phyloP scores from a whole-genome alignment of 2,113 vertebrate species.

The Clupea harengus region DNA sequence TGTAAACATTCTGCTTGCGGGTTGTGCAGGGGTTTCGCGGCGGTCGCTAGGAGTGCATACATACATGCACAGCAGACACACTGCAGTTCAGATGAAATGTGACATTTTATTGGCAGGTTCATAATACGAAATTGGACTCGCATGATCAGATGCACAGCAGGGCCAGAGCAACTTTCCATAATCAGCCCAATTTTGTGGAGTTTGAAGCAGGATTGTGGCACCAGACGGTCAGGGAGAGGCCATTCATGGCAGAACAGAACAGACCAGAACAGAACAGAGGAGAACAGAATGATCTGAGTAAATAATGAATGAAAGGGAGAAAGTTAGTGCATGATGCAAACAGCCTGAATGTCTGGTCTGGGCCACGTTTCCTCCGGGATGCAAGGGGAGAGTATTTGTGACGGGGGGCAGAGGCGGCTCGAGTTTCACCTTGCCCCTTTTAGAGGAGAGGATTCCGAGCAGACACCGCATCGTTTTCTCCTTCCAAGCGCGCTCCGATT shows the following conservation, averaged over 20 bases:
- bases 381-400: background rate
- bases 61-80: background rate
- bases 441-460: slow-evolving; percentile 53
- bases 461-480: slow-evolving; percentile 44
- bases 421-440: slow-evolving; percentile 52
- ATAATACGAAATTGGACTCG: background rate
- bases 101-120: slow-evolving; percentile 4
- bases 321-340: slow-evolving; percentile 32
- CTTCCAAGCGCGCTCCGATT: slow-evolving; percentile 39
- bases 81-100: background rate
- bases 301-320: slow-evolving; percentile 39
- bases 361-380: slow-evolving; percentile 24
- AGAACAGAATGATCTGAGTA: slow-evolving; percentile 6
- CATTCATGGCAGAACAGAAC: background rate
- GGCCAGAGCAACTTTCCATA: background rate
- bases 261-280: background rate
- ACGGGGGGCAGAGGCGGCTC: slow-evolving; percentile 22
- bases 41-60: background rate
- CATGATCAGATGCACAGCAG: background rate
- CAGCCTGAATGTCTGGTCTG: slow-evolving; percentile 29
- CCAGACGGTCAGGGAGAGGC: background rate
- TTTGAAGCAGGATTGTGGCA: background rate
- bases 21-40: background rate
- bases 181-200: background rate
- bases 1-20: background rate